These are phyloP conservation scores for Halesus radiatus DNA, from an alignment of 1,140 invertebrate genomes.

Conservation along the genomic window DNA sequence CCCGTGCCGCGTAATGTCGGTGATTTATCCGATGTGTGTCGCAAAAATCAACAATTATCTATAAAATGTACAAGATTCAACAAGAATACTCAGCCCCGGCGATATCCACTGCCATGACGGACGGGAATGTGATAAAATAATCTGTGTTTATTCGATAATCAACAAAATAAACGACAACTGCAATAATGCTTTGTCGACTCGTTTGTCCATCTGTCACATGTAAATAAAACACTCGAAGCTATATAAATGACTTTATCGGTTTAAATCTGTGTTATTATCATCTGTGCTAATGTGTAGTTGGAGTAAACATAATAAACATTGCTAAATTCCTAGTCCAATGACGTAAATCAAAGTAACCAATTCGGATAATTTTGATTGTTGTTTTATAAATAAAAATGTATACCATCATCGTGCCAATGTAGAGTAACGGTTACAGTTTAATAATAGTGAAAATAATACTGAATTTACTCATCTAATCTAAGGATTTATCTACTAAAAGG, in stretches of 20 bases:
- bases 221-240: conserved; percentile 41
- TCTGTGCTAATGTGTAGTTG: background rate
- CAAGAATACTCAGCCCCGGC: background rate
- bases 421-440: no score
- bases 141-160: background rate
- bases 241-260: background rate
- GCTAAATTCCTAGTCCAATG: no score
- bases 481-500: no score
- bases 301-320: no score
- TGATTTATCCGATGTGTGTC: background rate
- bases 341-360: no score
- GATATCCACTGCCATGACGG: background rate
- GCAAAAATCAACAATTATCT: conserved; percentile 17
- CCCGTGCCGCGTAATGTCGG: conserved; percentile 24
- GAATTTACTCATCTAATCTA: no score
- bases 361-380: no score
- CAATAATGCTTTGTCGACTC: conserved; percentile 7
- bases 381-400: no score
- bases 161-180: background rate
- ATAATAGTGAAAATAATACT: no score
- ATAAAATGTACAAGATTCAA: conserved; percentile 6
- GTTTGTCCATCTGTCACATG: conserved; percentile 36
- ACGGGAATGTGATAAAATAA: conserved; percentile 36
- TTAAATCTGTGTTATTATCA: background rate
- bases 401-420: no score